phyloP scores from a whole-genome alignment of 2,113 vertebrate species.

The Platycercus adscitus region DNA sequence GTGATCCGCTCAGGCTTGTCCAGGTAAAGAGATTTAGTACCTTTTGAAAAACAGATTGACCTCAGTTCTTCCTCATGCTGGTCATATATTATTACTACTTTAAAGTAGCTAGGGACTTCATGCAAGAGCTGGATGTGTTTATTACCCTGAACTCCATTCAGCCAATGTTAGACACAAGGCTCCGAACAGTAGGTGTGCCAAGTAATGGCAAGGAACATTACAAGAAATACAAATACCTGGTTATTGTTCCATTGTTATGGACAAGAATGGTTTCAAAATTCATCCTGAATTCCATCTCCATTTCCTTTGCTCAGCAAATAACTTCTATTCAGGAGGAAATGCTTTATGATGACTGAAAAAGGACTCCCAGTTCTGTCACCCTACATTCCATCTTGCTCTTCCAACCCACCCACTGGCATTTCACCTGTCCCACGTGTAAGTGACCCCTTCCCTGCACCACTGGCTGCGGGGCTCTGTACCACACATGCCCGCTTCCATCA shows the following conservation, averaged over 20 bases:
- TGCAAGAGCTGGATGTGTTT: not conserved
- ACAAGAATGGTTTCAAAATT: not conserved
- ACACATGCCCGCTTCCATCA: not conserved
- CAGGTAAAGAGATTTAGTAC: not conserved
- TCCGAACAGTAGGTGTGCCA: not conserved
- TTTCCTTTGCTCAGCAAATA: not conserved
- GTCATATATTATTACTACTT: not conserved
- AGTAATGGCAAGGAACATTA: not conserved
- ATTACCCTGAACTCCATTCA: not conserved
- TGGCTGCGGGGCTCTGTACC: not conserved
- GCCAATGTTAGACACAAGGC: not conserved
- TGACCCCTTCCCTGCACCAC: not conserved
- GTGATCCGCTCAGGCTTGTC: not conserved
- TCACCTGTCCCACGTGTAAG: not conserved
- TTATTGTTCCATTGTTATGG: not conserved
- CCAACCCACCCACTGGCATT: rapidly evolving
- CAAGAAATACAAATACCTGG: not conserved
- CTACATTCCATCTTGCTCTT: not conserved
- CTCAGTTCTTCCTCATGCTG: not conserved
- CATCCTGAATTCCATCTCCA: not conserved
- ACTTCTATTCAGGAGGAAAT: not conserved
- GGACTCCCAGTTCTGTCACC: not conserved
- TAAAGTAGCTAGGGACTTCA: not conserved
- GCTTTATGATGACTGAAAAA: not conserved
- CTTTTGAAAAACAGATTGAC: not conserved